phyloP scores from a whole-genome alignment of 1,140 invertebrate species.

The Gryllus bimaculatus region DNA sequence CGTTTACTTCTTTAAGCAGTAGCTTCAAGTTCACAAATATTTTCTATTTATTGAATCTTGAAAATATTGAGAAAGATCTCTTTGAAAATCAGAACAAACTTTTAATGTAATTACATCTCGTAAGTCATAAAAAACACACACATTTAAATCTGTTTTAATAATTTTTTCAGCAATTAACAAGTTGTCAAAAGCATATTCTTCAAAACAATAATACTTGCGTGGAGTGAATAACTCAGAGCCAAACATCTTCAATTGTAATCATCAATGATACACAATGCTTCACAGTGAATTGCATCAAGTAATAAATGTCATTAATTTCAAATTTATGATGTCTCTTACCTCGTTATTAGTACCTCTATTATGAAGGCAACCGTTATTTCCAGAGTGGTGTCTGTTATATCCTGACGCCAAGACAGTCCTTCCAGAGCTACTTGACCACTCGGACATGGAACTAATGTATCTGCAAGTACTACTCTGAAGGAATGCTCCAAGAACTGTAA shows the following conservation, averaged over 20 bases:
- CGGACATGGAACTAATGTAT: slow-evolving; percentile 15
- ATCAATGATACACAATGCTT: no score
- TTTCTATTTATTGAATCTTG: no score
- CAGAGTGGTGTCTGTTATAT: neutral
- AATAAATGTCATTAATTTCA: neutral
- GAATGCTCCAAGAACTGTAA: neutral
- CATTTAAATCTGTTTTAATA: no score
- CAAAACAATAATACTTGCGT: neutral
- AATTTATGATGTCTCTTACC: neutral
- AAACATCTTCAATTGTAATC: no score
- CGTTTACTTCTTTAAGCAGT: no score
- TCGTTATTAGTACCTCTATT: neutral
- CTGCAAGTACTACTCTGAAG: neutral
- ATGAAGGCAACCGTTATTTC: neutral
- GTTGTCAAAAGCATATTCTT: neutral
- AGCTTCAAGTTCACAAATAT: no score
- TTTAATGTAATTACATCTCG: no score
- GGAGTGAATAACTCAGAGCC: neutral
- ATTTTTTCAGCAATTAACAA: neutral
- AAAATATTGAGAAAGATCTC: no score
- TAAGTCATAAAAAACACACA: no score
- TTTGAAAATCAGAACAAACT: no score
- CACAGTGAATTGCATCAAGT: neutral
- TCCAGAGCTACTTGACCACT: slow-evolving; percentile 15
- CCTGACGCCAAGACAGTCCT: neutral